Evolutionary conservation across 2,797 vertebrate genomes (phyloP), one percentile per base, ranked within the genome.

Genomic region (Smutsia temminckii): DNA sequence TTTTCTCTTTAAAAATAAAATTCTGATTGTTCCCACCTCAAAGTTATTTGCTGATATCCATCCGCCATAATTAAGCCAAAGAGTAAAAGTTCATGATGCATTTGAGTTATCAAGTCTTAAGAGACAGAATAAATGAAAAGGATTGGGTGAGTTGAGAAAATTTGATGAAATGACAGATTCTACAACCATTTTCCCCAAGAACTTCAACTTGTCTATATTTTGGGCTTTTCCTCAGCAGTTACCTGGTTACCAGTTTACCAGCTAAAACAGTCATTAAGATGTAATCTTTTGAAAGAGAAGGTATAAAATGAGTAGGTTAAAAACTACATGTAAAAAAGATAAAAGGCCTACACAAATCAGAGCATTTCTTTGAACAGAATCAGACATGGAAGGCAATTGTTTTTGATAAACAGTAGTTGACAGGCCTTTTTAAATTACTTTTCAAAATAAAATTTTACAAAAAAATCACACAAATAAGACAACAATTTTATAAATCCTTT

Each of bases 401-500:
- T 93, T 94, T 64, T 64, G 29, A 57, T n/a, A 64, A 81, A 69
- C 25, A 55, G 6, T 4, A 61, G 6, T 18, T 64, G 64, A 32
- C 27, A 85, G 9, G 49, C 25, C 55, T 49, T 89, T 72, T 74
- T 3, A 8, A 14, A 20, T 51, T 7, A 94, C 46, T 87, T 71
- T 88, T 40, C 9, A 16, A 90, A 83, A 27, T 12, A 84, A 74
- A 80, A 85, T 57, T 84, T 78, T 72, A 87, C 8, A 68, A 81
- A 27, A 37, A 46, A 8, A 72, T 83, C 85, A 94, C 51, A 95
- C 93, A 84, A 79, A 85, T 92, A 97, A 97, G 90, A 71, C 61
- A 97, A 96, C 71, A 83, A 91, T 95, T 87, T 85, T 85, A 88
- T 81, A 89, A 84, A 92, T 95, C 69, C 59, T 97, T 97, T 97